Evolutionary conservation across 2,888 invertebrate genomes (phyloP), one percentile per base, ranked within the genome.

Genomic region (Blastobasis lacticolella): DNA sequence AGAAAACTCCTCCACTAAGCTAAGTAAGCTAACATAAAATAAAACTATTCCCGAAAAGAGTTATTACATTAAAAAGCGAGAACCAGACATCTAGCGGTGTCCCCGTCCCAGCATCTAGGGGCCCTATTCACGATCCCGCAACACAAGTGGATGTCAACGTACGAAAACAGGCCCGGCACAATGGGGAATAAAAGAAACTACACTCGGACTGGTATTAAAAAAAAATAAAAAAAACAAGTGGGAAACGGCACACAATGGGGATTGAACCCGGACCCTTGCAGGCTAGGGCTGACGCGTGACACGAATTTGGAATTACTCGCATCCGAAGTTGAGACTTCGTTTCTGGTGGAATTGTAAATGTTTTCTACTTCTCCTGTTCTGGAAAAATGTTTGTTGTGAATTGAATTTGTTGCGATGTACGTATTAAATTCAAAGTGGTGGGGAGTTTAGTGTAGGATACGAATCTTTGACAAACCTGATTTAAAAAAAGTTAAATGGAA

Each of bases 151-250:
- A 84, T 84, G 85, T 84, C 86, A 78, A 74, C 75, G 75, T 69
- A 80, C 75, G 73, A 81, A 79, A 83, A 85, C 84, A 83, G 70
- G 75, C 75, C 67, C 62, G 64, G 69, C 68, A 77, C 76, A 77
- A 79, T 76, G 66, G 71, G 68, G 73, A 85, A 86, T 85, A 86
- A 84, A 83, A 78, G 79, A 83, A 86, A 81, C 82, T 78, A 81
- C 84, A 86, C 84, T 74, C 77, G 58, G 48, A 44, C 53, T 42
- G 49, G 72, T 74, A 81, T 84, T 82, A 79, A 83, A 84, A 47
- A 43, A 52, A 49, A 46, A 54, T 38, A 54, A 49, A 49, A 52
- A 49, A 82, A 83, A 85, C 84, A 87, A 86, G 85, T 84, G 82
- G 83, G 78, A 71, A 69, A 65, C 63, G 59, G 58, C 50, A 67